These are phyloP conservation scores for Leptogaster cylindrica DNA, from an alignment of 2,888 invertebrate genomes.

Conservation along the genomic window DNA sequence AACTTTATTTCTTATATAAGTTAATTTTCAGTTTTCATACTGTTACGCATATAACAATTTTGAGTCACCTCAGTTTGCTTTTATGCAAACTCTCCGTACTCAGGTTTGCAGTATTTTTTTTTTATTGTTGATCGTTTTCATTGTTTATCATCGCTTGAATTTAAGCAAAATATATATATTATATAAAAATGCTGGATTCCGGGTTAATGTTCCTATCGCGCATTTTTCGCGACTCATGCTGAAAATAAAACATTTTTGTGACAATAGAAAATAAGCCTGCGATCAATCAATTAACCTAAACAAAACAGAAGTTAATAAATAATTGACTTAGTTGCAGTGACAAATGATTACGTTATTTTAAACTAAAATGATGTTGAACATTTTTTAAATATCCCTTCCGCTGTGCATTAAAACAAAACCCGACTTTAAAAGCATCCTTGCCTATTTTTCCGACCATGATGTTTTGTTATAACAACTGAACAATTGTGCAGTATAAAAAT, in stretches of 20 bases:
- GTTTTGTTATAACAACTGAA: no score
- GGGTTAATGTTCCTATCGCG: slow-evolving; percentile 34
- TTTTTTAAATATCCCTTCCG: no score
- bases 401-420: not conserved
- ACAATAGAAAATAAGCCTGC: slow-evolving; percentile 29
- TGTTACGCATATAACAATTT: slow-evolving; percentile 2
- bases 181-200: slow-evolving; percentile 6
- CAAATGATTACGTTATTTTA: no score
- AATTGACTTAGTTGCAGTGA: no score
- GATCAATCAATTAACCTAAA: no score
- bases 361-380: no score
- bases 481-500: no score
- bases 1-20: slow-evolving; percentile 31
- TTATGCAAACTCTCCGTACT: no score
- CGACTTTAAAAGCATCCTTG: slow-evolving; percentile 24
- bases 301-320: no score
- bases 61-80: not conserved
- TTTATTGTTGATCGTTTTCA: slow-evolving; percentile 1
- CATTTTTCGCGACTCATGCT: slow-evolving; percentile 19
- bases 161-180: not conserved
- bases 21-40: slow-evolving; percentile 37
- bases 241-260: slow-evolving; percentile 32
- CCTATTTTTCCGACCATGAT: not conserved
- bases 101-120: not conserved
- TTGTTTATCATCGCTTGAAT: not conserved